A percentile compares a stretch with the other conserved stretches of the same genome.
Conservation (phyloP, 2,888 invertebrate species). For the Fabriciana adippe region DNA sequence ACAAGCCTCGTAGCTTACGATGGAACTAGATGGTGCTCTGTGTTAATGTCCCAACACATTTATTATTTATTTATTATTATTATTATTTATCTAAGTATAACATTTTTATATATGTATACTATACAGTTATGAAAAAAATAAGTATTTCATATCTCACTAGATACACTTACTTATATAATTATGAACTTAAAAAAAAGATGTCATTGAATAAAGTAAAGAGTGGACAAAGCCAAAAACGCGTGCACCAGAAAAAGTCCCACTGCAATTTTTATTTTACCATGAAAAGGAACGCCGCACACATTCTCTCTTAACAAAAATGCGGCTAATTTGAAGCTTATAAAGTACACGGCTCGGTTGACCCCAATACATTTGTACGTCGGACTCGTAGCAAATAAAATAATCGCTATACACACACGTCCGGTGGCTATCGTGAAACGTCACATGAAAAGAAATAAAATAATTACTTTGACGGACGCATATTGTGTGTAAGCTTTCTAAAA, state of each 20-base stretch:
- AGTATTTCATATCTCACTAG: not conserved
- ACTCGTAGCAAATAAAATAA: constrained; percentile 4
- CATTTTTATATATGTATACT: no score
- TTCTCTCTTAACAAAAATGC: constrained; percentile 21
- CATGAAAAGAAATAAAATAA: constrained; percentile 17
- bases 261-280: constrained; percentile 19
- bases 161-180: not conserved
- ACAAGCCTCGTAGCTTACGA: no score
- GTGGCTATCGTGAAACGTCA: constrained; percentile 4
- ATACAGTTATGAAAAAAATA: not conserved
- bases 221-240: constrained; percentile 9
- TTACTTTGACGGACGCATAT: constrained; percentile 3
- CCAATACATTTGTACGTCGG: constrained; percentile 9
- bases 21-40: no score
- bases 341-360: constrained; percentile 25
- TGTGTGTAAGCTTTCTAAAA: not conserved
- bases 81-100: no score
- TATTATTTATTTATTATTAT: no score
- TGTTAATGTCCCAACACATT: no score
- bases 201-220: constrained; percentile 10
- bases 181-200: constrained; percentile 7
- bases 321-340: constrained; percentile 27
- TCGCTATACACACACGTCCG: not conserved
- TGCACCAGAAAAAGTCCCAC: constrained; percentile 14
- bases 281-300: constrained; percentile 19